phyloP scores from a whole-genome alignment of 2,888 invertebrate genomes.

The Lasioglossum lativentre region DNA sequence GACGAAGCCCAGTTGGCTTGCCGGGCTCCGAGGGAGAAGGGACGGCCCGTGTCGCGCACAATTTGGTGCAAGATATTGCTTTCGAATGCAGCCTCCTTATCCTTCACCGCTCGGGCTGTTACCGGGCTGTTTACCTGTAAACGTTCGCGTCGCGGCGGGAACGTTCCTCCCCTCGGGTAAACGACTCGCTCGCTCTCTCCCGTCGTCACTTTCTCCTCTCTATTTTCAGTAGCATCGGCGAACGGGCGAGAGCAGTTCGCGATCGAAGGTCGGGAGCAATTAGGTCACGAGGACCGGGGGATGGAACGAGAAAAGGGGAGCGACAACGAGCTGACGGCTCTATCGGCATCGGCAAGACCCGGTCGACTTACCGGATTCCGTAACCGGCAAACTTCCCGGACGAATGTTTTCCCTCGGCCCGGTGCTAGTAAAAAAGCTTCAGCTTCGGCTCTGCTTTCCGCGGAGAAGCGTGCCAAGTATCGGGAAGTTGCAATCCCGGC shows the following conservation, averaged over 20 bases:
- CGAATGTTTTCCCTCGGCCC: constrained; percentile 19
- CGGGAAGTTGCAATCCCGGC: constrained; percentile 40
- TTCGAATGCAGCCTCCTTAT: constrained; percentile 73
- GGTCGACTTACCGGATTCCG: not conserved
- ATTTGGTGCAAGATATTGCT: constrained; percentile 79
- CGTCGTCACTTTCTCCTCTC: not conserved
- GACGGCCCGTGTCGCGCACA: constrained; percentile 71
- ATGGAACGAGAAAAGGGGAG: not conserved
- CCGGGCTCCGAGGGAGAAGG: constrained; percentile 54
- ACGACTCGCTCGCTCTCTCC: not conserved
- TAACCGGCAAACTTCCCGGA: constrained; percentile 9
- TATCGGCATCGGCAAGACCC: not conserved
- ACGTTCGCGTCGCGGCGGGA: constrained; percentile 7
- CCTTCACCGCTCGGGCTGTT: constrained; percentile 71
- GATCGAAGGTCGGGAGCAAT: constrained; percentile 8
- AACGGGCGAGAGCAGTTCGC: not conserved
- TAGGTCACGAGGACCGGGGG: not conserved
- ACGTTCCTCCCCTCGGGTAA: not conserved
- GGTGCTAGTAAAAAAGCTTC: not conserved
- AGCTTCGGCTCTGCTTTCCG: not conserved
- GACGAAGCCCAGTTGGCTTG: constrained; percentile 71
- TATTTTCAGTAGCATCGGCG: not conserved
- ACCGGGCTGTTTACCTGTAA: constrained; percentile 72
- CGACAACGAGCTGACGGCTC: constrained; percentile 7
- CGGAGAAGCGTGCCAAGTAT: constrained; percentile 40